Base-by-base conservation (phyloP, 2,113 vertebrate genomes). In the Morone chrysops region DNA sequence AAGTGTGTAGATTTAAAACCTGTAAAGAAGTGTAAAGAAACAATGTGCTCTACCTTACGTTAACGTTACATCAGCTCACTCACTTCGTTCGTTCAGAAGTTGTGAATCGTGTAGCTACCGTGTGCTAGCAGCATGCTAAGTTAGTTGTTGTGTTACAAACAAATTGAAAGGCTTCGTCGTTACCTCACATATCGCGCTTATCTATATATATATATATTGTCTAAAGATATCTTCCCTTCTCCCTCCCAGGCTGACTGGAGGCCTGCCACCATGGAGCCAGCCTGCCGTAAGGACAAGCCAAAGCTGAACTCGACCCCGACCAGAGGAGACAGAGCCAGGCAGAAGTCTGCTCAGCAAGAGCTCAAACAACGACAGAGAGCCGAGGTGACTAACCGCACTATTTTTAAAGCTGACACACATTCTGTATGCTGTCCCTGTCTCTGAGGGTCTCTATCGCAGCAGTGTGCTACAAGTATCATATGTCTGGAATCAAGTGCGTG, bases 281-380 rank as follows among this genome's bases (percentile, higher is more conserved):
- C 87, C 38, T 95, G 90, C 91, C 97, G 85, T 90, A 97, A 96
- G 94, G 97, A 96, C 91, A 97, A 95, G 69, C 92, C 95, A 9
- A 97, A 97, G 92, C 90, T 96, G 56, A 97, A 96, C 92, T 96
- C 97, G 4, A 94, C 97, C 0, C 94, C 95, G 1, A 96, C 95
- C 54, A 95, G 97, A 83, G 96, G 96, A 67, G 97, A 99, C 94
- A 82, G 97, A 88, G 94, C 95, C 60, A 96, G 95, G 83, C 97
- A 97, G 92, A 97, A 96, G 57, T 96, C 97, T 12, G 97, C 97
- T 0, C 97, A 98, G 88, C 97, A 98, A 69, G 97, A 99, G 93
- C 96, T 97, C 76, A 99, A 98, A 88, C 97, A 98, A 81, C 92
- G 97, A 69, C 98, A 99, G 86, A 94, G 98, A 84, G 97, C 97